These are phyloP conservation scores for Bryconaethiops microstoma DNA, from an alignment of 2,797 vertebrate species.

Conservation along the genomic window DNA sequence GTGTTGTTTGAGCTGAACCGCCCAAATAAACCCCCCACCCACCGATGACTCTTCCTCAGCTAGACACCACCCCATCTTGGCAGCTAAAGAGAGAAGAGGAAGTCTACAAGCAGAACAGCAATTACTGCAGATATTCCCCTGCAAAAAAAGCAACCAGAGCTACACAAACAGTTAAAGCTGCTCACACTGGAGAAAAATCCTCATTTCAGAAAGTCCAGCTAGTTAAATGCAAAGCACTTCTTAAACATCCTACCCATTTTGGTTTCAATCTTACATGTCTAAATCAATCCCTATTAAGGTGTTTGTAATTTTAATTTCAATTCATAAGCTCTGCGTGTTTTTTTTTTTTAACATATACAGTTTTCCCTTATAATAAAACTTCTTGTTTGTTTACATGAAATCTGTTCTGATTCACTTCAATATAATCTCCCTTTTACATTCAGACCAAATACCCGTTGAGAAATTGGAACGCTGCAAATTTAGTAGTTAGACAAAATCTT, in stretches of 20 bases:
- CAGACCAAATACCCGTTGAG: too few species aligned
- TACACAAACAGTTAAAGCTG: neutral
- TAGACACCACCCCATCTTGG: constrained; percentile 20
- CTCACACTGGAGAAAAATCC: neutral
- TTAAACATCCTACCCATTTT: neutral
- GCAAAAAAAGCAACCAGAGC: neutral
- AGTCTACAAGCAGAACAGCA: constrained; percentile 61
- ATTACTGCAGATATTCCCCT: constrained; percentile 53
- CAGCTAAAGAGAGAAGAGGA: constrained; percentile 55
- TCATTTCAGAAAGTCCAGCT: neutral
- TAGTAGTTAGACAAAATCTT: too few species aligned
- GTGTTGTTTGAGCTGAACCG: neutral
- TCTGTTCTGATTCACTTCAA: too few species aligned
- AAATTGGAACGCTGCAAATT: too few species aligned
- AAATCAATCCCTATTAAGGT: neutral
- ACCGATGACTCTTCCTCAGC: constrained; percentile 3
- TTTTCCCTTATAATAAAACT: too few species aligned
- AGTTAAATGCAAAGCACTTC: neutral
- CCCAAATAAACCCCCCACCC: neutral
- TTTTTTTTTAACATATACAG: too few species aligned
- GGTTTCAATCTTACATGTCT: too few species aligned
- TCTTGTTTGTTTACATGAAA: too few species aligned
- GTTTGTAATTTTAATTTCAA: too few species aligned
- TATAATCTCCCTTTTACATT: too few species aligned
- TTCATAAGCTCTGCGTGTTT: too few species aligned